Conservation (phyloP, 2,888 invertebrate genomes). For the Itoplectis maculator region DNA sequence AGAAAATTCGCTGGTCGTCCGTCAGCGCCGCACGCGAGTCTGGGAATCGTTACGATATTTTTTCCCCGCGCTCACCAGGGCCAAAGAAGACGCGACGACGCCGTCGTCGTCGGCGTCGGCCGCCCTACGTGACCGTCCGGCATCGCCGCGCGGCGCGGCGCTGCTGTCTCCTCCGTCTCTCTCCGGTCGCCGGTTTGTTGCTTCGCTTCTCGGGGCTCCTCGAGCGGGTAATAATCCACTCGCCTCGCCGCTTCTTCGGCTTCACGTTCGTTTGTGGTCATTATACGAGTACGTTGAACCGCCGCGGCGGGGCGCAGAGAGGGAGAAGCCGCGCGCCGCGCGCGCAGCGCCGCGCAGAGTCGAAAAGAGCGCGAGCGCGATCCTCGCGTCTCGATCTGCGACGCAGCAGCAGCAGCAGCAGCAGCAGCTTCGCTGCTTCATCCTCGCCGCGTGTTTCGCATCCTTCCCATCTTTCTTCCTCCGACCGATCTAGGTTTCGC, state of each 20-base stretch:
- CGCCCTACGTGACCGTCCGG: constrained; percentile 63
- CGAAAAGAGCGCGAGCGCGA: constrained; percentile 61
- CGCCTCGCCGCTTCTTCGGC: constrained; percentile 67
- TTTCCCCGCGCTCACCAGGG: background rate
- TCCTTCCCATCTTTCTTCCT: constrained; percentile 33
- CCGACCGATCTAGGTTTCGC: constrained; percentile 73
- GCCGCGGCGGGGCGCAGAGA: constrained; percentile 57
- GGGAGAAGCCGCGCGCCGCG: constrained; percentile 54
- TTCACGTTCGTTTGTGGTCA: constrained; percentile 78
- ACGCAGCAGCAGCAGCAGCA: too few species aligned
- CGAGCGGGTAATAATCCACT: constrained; percentile 53
- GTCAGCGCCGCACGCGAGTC: too few species aligned
- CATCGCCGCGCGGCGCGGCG: constrained; percentile 17
- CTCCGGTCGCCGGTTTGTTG: constrained; percentile 49
- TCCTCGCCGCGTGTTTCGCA: constrained; percentile 23
- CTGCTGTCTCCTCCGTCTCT: constrained; percentile 64
- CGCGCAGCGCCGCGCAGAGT: constrained; percentile 61
- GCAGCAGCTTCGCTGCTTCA: too few species aligned
- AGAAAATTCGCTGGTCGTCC: too few species aligned
- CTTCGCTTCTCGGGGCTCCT: constrained; percentile 30
- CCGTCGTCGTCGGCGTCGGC: too few species aligned
- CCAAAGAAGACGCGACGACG: constrained; percentile 44
- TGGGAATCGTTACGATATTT: too few species aligned
- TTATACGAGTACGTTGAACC: constrained; percentile 79
- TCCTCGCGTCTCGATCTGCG: constrained; percentile 51